Percentiles rank a stretch among this genome's conserved stretches.
Evolutionary conservation across 2,888 invertebrate genomes (phyloP).

Genomic region (Argyresthia albistria): DNA sequence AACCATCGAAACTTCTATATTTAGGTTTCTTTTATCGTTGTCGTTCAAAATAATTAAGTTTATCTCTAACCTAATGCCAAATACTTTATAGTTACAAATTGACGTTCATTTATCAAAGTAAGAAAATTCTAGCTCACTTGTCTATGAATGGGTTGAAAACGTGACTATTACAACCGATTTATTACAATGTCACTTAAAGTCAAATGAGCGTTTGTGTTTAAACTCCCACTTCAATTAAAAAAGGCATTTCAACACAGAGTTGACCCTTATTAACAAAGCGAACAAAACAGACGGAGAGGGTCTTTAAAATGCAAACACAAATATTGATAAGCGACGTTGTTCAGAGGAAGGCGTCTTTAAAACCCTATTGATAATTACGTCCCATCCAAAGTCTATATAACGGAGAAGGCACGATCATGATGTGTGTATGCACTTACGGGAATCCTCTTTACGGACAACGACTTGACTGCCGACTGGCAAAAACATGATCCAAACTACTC

Average conservation of each 20-base stretch:
- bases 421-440: constrained; percentile 70
- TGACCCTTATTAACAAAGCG: not conserved
- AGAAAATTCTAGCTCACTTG: constrained; percentile 41
- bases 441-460: constrained; percentile 60
- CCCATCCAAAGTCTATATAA: constrained; percentile 71
- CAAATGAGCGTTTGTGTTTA: too few relatives aligned
- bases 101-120: constrained; percentile 35
- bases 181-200: too few relatives aligned
- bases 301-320: constrained; percentile 54
- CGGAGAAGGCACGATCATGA: constrained; percentile 72
- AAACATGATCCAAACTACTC: constrained; percentile 61
- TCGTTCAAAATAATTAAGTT: constrained; percentile 29
- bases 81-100: constrained; percentile 40
- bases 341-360: constrained; percentile 50
- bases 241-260: too few relatives aligned
- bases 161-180: not conserved
- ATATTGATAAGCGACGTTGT: constrained; percentile 41
- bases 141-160: not conserved
- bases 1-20: constrained; percentile 1
- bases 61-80: constrained; percentile 53
- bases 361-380: constrained; percentile 71
- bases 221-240: too few relatives aligned
- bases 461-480: constrained; percentile 66
- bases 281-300: constrained; percentile 18
- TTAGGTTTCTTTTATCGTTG: constrained; percentile 40